Conservation (phyloP, 2,113 vertebrate species). For the Gallinago jamesoni region DNA sequence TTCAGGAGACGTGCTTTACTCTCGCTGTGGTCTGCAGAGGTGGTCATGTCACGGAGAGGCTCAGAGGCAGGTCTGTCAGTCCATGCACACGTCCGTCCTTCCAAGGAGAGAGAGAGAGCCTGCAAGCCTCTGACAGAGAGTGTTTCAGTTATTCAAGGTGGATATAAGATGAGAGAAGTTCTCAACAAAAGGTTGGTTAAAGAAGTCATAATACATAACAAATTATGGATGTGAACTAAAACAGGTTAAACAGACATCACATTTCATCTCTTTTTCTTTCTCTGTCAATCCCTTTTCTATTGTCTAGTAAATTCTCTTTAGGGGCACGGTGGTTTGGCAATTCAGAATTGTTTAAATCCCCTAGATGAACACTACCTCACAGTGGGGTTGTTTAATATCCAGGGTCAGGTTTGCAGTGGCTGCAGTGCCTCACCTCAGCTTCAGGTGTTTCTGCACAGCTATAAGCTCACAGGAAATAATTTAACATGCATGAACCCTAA, state of each 20-base stretch:
- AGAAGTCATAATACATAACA: neutral
- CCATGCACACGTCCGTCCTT: neutral
- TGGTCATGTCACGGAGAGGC: fast-evolving
- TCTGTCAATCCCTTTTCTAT: neutral
- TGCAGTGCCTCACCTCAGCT: neutral
- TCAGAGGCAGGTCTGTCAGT: neutral
- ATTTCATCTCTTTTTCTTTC: neutral
- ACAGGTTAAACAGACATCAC: neutral
- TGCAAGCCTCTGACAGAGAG: neutral
- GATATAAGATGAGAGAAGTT: neutral
- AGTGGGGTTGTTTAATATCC: neutral
- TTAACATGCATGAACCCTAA: fast-evolving
- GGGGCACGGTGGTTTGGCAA: neutral
- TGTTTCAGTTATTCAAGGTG: neutral
- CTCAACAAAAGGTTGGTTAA: neutral
- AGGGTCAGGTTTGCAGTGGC: neutral
- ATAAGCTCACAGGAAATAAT: neutral
- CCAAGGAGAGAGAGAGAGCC: neutral
- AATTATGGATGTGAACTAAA: neutral
- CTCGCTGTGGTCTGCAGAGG: neutral
- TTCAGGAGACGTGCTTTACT: neutral
- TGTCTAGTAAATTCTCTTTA: neutral
- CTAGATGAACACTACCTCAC: neutral
- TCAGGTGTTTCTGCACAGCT: neutral
- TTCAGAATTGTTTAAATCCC: neutral